These are phyloP conservation scores for Drosophila sp. DNA, from an alignment of 1,140 invertebrate species.

Conservation along the genomic window DNA sequence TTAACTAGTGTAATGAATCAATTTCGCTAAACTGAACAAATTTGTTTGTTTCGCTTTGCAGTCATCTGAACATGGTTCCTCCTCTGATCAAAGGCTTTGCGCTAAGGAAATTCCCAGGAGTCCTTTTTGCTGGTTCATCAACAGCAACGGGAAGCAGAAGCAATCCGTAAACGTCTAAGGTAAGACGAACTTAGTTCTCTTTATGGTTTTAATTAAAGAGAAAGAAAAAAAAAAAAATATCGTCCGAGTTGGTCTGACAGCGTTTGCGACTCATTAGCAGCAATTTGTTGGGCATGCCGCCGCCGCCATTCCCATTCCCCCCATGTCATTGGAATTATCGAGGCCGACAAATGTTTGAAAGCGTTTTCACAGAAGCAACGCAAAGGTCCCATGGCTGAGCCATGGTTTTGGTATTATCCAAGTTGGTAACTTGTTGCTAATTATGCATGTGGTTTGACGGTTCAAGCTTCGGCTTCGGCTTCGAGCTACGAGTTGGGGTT, in stretches of 20 bases:
- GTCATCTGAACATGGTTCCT: neutral
- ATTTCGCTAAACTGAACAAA: neutral
- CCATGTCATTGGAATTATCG: neutral
- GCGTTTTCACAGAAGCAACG: conserved; percentile 53
- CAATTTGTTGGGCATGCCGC: conserved; percentile 75
- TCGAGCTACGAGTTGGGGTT: too few relatives aligned
- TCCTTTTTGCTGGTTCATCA: conserved; percentile 50
- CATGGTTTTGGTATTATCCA: conserved; percentile 15
- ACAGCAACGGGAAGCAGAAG: neutral
- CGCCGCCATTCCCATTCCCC: neutral
- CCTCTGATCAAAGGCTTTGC: conserved; percentile 50
- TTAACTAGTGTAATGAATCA: conserved; percentile 4
- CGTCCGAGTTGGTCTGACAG: conserved; percentile 28
- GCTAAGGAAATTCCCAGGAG: conserved; percentile 57
- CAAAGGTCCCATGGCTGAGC: conserved; percentile 47
- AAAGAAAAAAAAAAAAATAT: conserved; percentile 12
- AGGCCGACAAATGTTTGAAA: conserved; percentile 47
- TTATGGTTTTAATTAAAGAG: conserved; percentile 75
- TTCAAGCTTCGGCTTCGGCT: neutral
- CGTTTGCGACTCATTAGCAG: conserved; percentile 71
- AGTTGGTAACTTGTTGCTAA: conserved; percentile 48
- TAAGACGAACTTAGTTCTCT: conserved; percentile 50
- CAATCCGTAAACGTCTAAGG: conserved; percentile 34
- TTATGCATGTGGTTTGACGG: conserved; percentile 52
- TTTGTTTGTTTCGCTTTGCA: conserved; percentile 1